Evolutionary conservation across 2,888 invertebrate species (phyloP).

Genomic region (Archaeoteleia sp.): DNA sequence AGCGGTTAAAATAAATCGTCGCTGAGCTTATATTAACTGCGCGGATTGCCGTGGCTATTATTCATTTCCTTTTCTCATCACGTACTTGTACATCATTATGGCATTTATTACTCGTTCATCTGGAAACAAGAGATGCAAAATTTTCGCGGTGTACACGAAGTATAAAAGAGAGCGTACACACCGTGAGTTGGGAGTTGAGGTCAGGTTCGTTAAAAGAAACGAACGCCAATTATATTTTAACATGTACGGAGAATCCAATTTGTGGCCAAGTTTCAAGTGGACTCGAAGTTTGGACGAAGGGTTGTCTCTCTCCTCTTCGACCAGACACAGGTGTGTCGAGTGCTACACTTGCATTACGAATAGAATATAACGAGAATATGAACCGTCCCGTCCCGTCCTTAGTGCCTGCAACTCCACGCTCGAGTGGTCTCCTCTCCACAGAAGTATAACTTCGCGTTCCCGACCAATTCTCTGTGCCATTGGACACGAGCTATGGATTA

Average conservation of each 20-base stretch:
- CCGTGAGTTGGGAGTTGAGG: slow-evolving; percentile 26
- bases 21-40: no score
- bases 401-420: slow-evolving; percentile 49
- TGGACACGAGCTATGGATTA: slow-evolving; percentile 35
- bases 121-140: slow-evolving; percentile 18
- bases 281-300: slow-evolving; percentile 69
- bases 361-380: slow-evolving; percentile 55
- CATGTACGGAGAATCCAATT: slow-evolving; percentile 68
- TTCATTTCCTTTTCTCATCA: no score
- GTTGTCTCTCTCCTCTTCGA: slow-evolving; percentile 62
- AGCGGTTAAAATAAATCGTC: no score
- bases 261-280: slow-evolving; percentile 70
- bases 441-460: slow-evolving; percentile 30
- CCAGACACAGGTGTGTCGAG: slow-evolving; percentile 52
- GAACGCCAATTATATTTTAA: slow-evolving; percentile 72
- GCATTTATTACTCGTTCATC: slow-evolving; percentile 26
- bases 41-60: no score
- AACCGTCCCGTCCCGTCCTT: slow-evolving; percentile 44
- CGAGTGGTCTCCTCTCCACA: slow-evolving; percentile 47
- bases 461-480: slow-evolving; percentile 28
- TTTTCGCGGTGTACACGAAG: slow-evolving; percentile 14
- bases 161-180: slow-evolving; percentile 9
- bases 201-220: slow-evolving; percentile 64
- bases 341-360: slow-evolving; percentile 52
- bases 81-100: slow-evolving; percentile 18